Evolutionary conservation across 1,140 invertebrate genomes (phyloP), one percentile per base, ranked within the genome.

Genomic region (Chymomyza costata): DNA sequence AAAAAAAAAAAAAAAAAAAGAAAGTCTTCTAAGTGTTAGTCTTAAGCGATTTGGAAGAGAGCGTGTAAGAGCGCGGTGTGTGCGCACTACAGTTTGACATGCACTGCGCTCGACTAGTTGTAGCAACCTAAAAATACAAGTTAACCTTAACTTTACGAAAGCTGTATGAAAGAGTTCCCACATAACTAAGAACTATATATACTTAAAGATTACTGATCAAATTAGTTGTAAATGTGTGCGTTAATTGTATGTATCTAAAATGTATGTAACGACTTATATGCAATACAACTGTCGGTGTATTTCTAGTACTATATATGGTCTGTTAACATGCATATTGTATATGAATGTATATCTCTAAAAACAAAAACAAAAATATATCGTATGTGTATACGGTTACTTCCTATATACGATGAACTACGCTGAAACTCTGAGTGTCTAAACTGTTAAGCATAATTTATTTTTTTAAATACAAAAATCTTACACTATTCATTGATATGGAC

Each of bases 401-500:
- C 67, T 78, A 80, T n/a, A 34, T 53, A 49, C 49, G 53, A 80
- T n/a, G 10, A 37, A 78, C 66, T 76, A 56, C 63, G 59, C 71
- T 71, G 71, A 78, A 78, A 80, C 66, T 80, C 64, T 80, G 59
- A 78, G 59, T 80, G 73, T 80, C 73, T 80, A 78, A 51, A 57
- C 64, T 64, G 56, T 38, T 28, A 55, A 55, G 25, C 40, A 65
- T 67, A 58, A 55, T 66, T 52, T 70, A 52, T 58, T 58, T 32
- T 38, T 32, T 28, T 50, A 32, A 43, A 43, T 40, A 44, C 13
- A 18, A 30, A 28, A 10, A 35, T n/a, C n/a, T n/a, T n/a, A n/a
- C n/a, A n/a, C n/a, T n/a, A n/a, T n/a, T n/a, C n/a, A n/a, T n/a
- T n/a, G n/a, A n/a, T n/a, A n/a, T n/a, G n/a, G n/a, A n/a, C n/a